Evolutionary conservation across 2,113 vertebrate species (phyloP), one percentile per base, ranked within the genome.

Genomic region (Lethenteron camtschaticum): DNA sequence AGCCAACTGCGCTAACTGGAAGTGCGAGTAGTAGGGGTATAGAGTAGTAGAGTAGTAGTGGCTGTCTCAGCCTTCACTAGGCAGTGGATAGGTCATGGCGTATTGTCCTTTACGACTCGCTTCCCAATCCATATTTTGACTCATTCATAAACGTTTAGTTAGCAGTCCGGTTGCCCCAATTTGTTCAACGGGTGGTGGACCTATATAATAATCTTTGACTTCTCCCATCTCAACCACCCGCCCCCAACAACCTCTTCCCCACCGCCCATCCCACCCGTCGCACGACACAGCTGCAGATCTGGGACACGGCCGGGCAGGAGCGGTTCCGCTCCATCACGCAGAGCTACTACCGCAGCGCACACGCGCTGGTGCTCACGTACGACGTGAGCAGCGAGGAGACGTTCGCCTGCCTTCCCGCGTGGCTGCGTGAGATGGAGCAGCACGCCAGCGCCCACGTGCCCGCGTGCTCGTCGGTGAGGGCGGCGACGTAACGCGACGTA

Each of bases 341-440:
- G 83, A 99, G 94, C 75, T 99, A 99, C 77, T 99, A 99, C 73
- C 89, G 94, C 76, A 99, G 94, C 60, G 94, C 94, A 74, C 95
- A 99, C 2, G 94, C 94, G 10, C 82, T 99, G 72, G 96, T 99
- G 77, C 82, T 99, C 58, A 99, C 94, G 70, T 99, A 99, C 3
- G 94, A 99, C 82, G 96, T 99, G 74, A 96, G 92, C 75, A 96
- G 92, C 58, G 92, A 99, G 75, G 94, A 99, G 75, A 96, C 94
- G 75, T 99, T 99, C 81, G 85, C 90, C 13, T 99, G 94, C 78
- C 90, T 99, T 76, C 92, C 94, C 1, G 94, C 96, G 78, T 99
- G 94, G 94, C 81, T 99, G 77, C 82, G 87, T 60, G 94, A 99
- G 75, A 99, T 99, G 55, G 94, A 99, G 77, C 91, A 96, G 76